Conservation (phyloP, 2,888 invertebrate genomes). For the Cheilosia scutellata region DNA sequence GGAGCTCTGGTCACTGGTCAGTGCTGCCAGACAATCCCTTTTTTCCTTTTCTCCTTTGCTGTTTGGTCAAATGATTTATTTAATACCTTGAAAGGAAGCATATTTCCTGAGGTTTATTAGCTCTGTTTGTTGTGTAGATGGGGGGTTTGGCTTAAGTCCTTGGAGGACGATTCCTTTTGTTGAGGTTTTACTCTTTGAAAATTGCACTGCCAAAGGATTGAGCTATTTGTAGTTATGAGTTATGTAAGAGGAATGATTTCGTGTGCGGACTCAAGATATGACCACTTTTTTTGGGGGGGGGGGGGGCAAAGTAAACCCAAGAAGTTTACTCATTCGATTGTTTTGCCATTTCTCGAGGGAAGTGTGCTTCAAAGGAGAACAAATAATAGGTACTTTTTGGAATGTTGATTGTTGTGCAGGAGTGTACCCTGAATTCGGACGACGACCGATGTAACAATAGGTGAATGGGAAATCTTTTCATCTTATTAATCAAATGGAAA, state of each 20-base stretch:
- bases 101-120: slow-evolving; percentile 58
- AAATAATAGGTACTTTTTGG: slow-evolving; percentile 28
- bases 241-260: slow-evolving; percentile 8
- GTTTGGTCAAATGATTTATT: slow-evolving; percentile 59
- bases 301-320: neutral
- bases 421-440: neutral
- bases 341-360: slow-evolving; percentile 34
- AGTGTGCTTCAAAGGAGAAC: slow-evolving; percentile 12
- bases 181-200: slow-evolving; percentile 4
- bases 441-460: slow-evolving; percentile 21
- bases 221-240: slow-evolving; percentile 39
- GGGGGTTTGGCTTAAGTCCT: neutral
- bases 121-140: slow-evolving; percentile 22
- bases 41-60: slow-evolving; percentile 8
- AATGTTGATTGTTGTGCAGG: slow-evolving; percentile 12
- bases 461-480: slow-evolving; percentile 49
- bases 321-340: slow-evolving; percentile 22
- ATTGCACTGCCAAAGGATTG: slow-evolving; percentile 38
- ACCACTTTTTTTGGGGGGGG: neutral
- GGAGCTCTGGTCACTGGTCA: neutral
- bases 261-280: slow-evolving; percentile 12
- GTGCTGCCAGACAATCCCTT: slow-evolving; percentile 1
- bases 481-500: slow-evolving; percentile 44
- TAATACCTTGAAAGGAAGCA: slow-evolving; percentile 53
- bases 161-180: slow-evolving; percentile 41